Base-by-base conservation (phyloP, 2,113 vertebrate species). In the Riparia riparia region DNA sequence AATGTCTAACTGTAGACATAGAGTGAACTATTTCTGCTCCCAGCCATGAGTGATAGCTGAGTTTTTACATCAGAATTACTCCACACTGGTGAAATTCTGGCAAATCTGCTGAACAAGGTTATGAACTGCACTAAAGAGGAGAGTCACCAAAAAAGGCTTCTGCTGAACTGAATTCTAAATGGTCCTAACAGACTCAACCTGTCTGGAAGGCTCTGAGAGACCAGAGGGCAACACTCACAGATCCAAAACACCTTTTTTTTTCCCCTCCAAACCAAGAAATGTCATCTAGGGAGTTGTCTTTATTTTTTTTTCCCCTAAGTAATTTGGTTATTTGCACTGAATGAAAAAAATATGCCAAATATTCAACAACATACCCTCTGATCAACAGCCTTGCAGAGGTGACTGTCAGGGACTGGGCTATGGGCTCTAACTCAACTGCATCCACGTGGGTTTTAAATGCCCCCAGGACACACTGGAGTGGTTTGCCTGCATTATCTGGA, bases 401-500 rank as follows among this genome's bases (percentile, higher is more conserved):
- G 97, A 97, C 95, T 97, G 97, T 93, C 97, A 98, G 97, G 96
- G 97, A 84, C 51, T 98, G 97, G 93, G 88, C 98, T 98, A 97
- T 94, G 96, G 97, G 95, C 50, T 92, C 96, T 98, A 97, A 98
- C 91, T 98, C 97, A 98, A 97, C 95, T 97, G 97, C 97, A 95
- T 96, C 96, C 96, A 92, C 71, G 91, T 97, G 95, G 97, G 91
- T 98, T 98, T 98, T 97, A 97, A 97, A 97, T 97, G 97, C 98
- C 97, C 97, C 97, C 64, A 86, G 97, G 97, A 97, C 96, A 98
- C 58, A 74, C n/a, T 97, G 97, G 47, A 61, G 91, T 93, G 97
- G 96, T 97, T 97, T 98, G 97, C 97, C 98, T 98, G 98, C 95
- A 94, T 97, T 97, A 98, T 97, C 98, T 98, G 97, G 96, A 98